phyloP scores from a whole-genome alignment of 2,888 invertebrate genomes.

The Melinaea menophilus region DNA sequence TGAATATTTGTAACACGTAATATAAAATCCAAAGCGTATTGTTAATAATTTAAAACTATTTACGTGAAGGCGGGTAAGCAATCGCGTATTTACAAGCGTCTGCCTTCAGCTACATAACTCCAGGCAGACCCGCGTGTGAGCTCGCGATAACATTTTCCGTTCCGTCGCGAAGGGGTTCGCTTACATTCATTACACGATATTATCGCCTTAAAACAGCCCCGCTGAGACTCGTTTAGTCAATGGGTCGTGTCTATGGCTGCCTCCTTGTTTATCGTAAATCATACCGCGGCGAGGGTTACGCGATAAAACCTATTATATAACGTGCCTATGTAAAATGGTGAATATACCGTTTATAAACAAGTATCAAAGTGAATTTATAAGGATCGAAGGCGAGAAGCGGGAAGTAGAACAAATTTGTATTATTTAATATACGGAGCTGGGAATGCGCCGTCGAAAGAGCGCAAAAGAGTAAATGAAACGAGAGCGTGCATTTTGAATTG shows the following conservation, averaged over 20 bases:
- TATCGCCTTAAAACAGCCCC: slow-evolving; percentile 68
- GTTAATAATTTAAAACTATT: slow-evolving; percentile 4
- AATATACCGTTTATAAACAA: background rate
- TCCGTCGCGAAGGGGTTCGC: slow-evolving; percentile 48
- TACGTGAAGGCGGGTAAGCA: slow-evolving; percentile 18
- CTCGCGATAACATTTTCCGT: slow-evolving; percentile 64
- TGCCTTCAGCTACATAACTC: slow-evolving; percentile 22
- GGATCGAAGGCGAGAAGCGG: background rate
- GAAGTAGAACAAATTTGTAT: slow-evolving; percentile 57
- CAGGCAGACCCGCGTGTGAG: slow-evolving; percentile 50
- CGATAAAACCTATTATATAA: background rate
- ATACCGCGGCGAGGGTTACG: background rate
- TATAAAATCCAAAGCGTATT: no score
- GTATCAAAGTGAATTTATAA: background rate
- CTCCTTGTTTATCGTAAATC: slow-evolving; percentile 39
- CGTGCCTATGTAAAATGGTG: background rate
- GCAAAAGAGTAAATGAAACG: slow-evolving; percentile 77
- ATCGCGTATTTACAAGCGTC: slow-evolving; percentile 27
- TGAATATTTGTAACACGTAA: no score
- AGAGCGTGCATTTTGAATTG: slow-evolving; percentile 74
- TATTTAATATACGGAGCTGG: slow-evolving; percentile 73
- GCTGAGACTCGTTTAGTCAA: slow-evolving; percentile 59
- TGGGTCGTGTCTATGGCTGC: slow-evolving; percentile 50
- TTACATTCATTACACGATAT: slow-evolving; percentile 71
- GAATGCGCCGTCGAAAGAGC: slow-evolving; percentile 72